Conservation (phyloP, 2,113 vertebrate species). For the Ptilonorhynchus violaceus region DNA sequence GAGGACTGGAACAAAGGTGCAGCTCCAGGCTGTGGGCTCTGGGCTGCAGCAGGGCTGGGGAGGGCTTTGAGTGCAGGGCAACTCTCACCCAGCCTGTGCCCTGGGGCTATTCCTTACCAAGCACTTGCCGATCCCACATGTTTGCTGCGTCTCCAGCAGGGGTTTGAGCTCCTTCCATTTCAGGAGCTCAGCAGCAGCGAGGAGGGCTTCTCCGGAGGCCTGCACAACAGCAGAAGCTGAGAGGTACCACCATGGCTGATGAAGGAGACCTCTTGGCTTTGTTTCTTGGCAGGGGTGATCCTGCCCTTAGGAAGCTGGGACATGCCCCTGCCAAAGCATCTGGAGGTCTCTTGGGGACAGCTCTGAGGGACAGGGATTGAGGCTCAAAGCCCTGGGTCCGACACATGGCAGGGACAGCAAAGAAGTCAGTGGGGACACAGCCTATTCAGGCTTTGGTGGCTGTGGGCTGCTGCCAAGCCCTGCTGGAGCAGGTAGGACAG, state of each 20-base stretch:
- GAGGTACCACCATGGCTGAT: background rate
- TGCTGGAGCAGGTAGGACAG: background rate
- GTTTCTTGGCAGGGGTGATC: background rate
- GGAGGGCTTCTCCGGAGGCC: background rate
- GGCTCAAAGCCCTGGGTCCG: fast-evolving
- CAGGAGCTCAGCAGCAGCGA: background rate
- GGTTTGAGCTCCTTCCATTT: background rate
- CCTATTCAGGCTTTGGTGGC: background rate
- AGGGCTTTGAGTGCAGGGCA: background rate
- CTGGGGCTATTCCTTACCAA: background rate
- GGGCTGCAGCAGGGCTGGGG: background rate
- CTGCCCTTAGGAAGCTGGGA: no score
- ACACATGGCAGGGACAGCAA: background rate
- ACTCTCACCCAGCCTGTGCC: background rate
- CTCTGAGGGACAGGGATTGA: background rate
- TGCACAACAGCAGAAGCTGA: background rate
- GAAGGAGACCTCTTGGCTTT: background rate
- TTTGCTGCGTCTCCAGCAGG: background rate
- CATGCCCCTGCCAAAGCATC: background rate
- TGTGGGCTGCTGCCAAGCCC: background rate
- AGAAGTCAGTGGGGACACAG: fast-evolving
- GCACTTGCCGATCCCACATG: fast-evolving
- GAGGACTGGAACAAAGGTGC: background rate
- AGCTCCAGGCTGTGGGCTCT: background rate
- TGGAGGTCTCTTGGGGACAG: background rate